phyloP scores from a whole-genome alignment of 1,140 invertebrate genomes.

The Sycophila sp. region DNA sequence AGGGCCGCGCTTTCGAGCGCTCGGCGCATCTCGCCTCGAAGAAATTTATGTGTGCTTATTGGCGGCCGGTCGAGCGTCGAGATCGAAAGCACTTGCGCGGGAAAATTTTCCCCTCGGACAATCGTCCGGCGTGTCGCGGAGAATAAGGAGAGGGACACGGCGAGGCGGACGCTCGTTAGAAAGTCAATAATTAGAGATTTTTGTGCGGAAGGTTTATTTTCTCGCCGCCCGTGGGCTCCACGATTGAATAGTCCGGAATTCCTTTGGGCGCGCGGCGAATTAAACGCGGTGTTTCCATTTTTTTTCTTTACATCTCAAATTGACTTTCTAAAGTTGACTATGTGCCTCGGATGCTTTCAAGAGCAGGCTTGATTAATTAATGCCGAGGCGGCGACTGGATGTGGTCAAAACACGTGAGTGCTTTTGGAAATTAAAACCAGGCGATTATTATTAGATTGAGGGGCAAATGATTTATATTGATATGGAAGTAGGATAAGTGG shows the following conservation, averaged over 20 bases:
- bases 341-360: too few species aligned
- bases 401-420: too few species aligned
- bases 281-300: not conserved
- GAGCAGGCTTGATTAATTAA: not conserved
- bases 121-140: not conserved
- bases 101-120: not conserved
- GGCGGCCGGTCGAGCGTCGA: not conserved
- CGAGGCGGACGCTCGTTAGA: constrained; percentile 23
- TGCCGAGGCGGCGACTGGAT: too few species aligned
- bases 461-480: too few species aligned
- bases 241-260: not conserved
- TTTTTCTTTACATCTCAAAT: too few species aligned
- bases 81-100: not conserved
- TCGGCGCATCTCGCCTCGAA: not conserved
- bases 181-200: constrained; percentile 24
- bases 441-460: too few species aligned
- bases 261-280: not conserved
- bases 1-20: constrained; percentile 19
- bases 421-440: too few species aligned
- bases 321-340: constrained; percentile 5
- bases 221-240: not conserved
- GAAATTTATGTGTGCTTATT: constrained; percentile 13
- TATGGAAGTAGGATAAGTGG: too few species aligned
- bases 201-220: not conserved
- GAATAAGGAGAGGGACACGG: not conserved